phyloP scores from a whole-genome alignment of 2,797 vertebrate genomes.

The Chloroceryle inda region DNA sequence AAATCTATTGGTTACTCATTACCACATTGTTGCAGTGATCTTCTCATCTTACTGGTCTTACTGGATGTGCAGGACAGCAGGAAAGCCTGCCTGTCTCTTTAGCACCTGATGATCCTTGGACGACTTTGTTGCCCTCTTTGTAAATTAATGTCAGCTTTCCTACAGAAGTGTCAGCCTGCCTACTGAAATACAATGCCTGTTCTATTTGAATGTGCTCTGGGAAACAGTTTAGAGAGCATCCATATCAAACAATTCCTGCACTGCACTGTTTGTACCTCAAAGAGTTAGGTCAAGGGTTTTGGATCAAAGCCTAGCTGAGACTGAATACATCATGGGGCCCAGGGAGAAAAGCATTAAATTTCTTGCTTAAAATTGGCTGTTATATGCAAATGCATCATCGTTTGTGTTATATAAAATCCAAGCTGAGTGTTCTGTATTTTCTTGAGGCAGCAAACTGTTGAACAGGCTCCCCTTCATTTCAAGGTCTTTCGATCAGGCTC shows the following conservation, averaged over 20 bases:
- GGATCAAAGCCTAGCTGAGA: constrained; percentile 58
- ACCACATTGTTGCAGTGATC: constrained; percentile 39
- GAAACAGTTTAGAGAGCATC: constrained; percentile 28
- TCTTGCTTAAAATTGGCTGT: constrained; percentile 39
- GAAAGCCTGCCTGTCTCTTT: neutral
- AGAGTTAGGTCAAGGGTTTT: constrained; percentile 51
- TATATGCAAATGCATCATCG: constrained; percentile 51
- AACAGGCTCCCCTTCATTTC: constrained; percentile 22
- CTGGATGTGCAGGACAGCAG: neutral
- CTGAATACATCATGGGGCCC: constrained; percentile 8
- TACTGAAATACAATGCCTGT: neutral
- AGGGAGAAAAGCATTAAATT: constrained; percentile 18
- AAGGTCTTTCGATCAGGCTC: constrained; percentile 15
- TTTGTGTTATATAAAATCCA: constrained; percentile 40
- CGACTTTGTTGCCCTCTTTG: neutral
- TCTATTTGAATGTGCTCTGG: constrained; percentile 30
- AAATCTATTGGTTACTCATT: constrained; percentile 80
- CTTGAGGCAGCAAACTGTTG: constrained; percentile 24
- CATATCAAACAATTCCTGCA: constrained; percentile 6
- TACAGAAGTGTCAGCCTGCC: neutral
- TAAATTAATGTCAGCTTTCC: constrained; percentile 39
- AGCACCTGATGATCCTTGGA: constrained; percentile 17
- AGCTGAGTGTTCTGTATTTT: constrained; percentile 7
- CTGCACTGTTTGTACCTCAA: neutral
- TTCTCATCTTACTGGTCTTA: neutral